phyloP scores from a whole-genome alignment of 1,140 invertebrate genomes.

The Mizuhopecten yessoensis region DNA sequence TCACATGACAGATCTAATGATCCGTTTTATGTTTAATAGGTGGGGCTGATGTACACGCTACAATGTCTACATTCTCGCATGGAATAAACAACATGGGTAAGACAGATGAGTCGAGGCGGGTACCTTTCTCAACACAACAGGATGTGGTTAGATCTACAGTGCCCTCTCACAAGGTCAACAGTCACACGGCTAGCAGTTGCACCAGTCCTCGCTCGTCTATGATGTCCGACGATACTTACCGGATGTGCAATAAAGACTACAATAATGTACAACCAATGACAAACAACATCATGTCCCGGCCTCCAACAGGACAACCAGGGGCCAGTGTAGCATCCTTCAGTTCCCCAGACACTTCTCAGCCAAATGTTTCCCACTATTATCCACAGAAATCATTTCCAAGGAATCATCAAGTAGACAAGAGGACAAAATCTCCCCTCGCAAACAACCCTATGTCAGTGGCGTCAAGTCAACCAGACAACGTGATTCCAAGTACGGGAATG shows the following conservation, averaged over 20 bases:
- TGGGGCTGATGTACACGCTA: neutral
- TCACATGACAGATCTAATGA: neutral
- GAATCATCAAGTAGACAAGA: conserved; percentile 33
- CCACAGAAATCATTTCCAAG: conserved; percentile 33
- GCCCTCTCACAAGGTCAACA: conserved; percentile 4
- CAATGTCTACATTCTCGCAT: neutral
- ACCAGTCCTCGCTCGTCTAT: neutral
- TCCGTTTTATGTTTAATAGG: neutral
- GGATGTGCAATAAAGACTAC: conserved; percentile 7
- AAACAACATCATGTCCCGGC: neutral
- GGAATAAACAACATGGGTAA: neutral
- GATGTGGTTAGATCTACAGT: conserved; percentile 11
- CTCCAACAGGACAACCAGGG: neutral
- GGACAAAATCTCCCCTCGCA: conserved; percentile 22
- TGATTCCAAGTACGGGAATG: neutral
- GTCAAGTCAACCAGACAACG: neutral
- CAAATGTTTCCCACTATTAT: conserved; percentile 27
- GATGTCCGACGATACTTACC: neutral
- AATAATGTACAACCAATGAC: conserved; percentile 11
- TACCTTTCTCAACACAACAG: conserved; percentile 24
- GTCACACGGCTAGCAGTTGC: neutral
- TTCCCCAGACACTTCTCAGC: conserved; percentile 14
- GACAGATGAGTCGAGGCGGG: neutral
- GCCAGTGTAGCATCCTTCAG: neutral
- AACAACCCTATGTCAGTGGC: neutral